Evolutionary conservation across 2,888 invertebrate genomes (phyloP).

Genomic region (Brenthis ino): DNA sequence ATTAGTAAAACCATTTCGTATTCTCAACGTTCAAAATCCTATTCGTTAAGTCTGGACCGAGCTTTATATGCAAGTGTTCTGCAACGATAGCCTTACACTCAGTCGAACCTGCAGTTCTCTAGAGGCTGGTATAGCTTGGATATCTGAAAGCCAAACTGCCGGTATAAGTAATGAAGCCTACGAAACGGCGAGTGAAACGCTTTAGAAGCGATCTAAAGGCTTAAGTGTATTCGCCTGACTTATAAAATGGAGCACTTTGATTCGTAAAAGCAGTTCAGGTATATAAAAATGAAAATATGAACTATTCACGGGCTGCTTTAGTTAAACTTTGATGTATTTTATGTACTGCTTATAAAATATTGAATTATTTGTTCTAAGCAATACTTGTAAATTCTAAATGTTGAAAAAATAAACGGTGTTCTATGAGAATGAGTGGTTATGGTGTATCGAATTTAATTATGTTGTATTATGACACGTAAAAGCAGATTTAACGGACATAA

Average conservation of each 20-base stretch:
- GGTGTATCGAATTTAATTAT: no score
- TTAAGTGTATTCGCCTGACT: slow-evolving; percentile 37
- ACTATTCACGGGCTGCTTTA: slow-evolving; percentile 6
- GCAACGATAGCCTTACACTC: slow-evolving; percentile 19
- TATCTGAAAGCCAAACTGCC: slow-evolving; percentile 53
- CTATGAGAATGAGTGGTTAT: no score
- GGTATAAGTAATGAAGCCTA: slow-evolving; percentile 54
- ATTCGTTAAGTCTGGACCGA: slow-evolving; percentile 3
- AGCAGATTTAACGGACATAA: no score
- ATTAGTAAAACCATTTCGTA: slow-evolving; percentile 3
- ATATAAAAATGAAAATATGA: slow-evolving; percentile 21
- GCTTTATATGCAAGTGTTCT: slow-evolving; percentile 22
- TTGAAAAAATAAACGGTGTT: no score
- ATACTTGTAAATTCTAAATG: no score
- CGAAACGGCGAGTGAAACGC: slow-evolving; percentile 39
- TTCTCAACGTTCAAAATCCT: neutral
- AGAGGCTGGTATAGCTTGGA: slow-evolving; percentile 46
- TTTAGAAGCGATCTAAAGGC: slow-evolving; percentile 36
- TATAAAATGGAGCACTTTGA: slow-evolving; percentile 38
- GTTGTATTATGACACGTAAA: no score
- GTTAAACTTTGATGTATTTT: neutral
- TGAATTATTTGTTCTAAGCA: neutral
- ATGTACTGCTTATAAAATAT: slow-evolving; percentile 5
- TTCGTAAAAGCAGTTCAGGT: slow-evolving; percentile 27
- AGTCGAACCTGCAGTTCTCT: slow-evolving; percentile 38